Base-by-base conservation (phyloP, 2,888 invertebrate genomes). In the Scaeva pyrastri region DNA sequence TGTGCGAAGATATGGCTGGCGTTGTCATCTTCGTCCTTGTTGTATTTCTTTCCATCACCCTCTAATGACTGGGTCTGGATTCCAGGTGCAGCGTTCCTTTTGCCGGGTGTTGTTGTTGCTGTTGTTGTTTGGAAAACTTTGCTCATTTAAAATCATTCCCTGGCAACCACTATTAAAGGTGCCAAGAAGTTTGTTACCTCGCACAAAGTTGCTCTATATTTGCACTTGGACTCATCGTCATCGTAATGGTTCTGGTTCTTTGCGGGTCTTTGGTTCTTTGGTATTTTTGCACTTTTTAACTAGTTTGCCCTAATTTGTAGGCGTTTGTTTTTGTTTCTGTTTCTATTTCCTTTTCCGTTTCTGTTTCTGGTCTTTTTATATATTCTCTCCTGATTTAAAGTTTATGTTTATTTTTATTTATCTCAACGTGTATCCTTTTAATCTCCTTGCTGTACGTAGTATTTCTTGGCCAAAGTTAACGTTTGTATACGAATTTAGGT, bases 211-310 rank as follows among this genome's bases (percentile, higher is more conserved):
- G 74, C 36, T 71, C 73, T 72, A 64, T 72, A 64, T 76, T 64
- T 76, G 56, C 79, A 77, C 66, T 82, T 56, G 60, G 79, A 45
- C 71, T 71, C 26, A 45, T 50, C 50, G 31, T 71, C 26, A 45
- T 50, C 50, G 31, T 21, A 36, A 50, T 66, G 31, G 71, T 55
- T 77, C 23, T 68, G 31, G 8, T 31, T 7, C 31, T 31, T 7
- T 31, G 31, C 4, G 31, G 31, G 3, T 31, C 31, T 3, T 31
- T 39, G 21, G 50, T 43, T 31, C 14, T 36, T 39, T 75, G 83
- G 73, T 60, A 64, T 78, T 80, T 68, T 68, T 72, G 48, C 31
- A 85, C 80, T 85, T 85, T 80, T 80, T 85, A 80, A 85, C 66
- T 80, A 80, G 84, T 80, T 85, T 85, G 84, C 23, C 66, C 80